Evolutionary conservation across 2,797 vertebrate species (phyloP).

Genomic region (Babyrousa celebensis): DNA sequence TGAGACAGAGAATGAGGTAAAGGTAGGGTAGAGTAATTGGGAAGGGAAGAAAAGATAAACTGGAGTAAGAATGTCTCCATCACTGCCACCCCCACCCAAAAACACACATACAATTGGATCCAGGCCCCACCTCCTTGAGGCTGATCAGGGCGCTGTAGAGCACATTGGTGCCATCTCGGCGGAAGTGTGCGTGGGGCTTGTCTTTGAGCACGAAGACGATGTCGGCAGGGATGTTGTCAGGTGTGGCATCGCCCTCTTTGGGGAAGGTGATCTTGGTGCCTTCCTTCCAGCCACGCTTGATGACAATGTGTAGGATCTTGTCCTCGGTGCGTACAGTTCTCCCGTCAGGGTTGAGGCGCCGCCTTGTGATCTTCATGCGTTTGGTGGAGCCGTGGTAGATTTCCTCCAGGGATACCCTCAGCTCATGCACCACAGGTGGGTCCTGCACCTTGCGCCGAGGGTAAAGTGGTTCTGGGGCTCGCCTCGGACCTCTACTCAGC

Average conservation of each 20-base stretch:
- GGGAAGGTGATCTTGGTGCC: conserved; percentile 99
- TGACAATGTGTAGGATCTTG: conserved; percentile 99
- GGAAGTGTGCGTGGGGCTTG: conserved; percentile 97
- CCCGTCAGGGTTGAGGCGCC: conserved; percentile 97
- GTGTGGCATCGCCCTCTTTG: conserved; percentile 98
- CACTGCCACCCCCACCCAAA: background rate
- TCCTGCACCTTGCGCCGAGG: conserved; percentile 96
- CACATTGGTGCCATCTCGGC: conserved; percentile 97
- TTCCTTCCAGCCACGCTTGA: conserved; percentile 99
- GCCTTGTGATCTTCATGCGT: conserved; percentile 98
- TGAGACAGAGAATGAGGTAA: conserved; percentile 57
- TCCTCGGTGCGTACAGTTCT: conserved; percentile 97
- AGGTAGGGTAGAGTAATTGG: background rate
- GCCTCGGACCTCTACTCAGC: conserved; percentile 94
- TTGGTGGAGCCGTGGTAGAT: conserved; percentile 99
- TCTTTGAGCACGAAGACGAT: conserved; percentile 98
- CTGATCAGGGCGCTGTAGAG: conserved; percentile 97
- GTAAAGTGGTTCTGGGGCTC: conserved; percentile 94
- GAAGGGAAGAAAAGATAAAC: conserved; percentile 17
- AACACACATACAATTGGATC: background rate
- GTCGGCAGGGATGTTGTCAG: conserved; percentile 99
- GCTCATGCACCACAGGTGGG: conserved; percentile 97
- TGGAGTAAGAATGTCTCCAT: background rate
- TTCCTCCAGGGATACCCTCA: conserved; percentile 98
- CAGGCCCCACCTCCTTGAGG: conserved; percentile 96